Conservation (phyloP, 2,113 vertebrate species). For the Anser brachyrhynchus region DNA sequence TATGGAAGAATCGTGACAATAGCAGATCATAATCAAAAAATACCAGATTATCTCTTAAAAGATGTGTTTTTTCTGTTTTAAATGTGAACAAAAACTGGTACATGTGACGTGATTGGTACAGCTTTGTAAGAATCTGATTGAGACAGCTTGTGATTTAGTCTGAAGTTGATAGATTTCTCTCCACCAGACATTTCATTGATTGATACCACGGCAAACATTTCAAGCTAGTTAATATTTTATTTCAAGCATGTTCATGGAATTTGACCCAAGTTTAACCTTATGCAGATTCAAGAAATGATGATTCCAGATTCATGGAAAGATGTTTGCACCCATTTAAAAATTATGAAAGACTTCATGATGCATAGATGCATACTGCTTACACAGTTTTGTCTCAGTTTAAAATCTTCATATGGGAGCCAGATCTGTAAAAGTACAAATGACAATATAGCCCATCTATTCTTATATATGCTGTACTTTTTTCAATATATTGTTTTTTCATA, state of each 20-base stretch:
- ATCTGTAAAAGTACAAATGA: not conserved
- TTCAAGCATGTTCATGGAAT: not conserved
- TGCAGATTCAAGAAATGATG: not conserved
- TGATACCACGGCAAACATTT: constrained; percentile 26
- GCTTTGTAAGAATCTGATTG: not conserved
- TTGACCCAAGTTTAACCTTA: constrained; percentile 36
- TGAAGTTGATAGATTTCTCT: not conserved
- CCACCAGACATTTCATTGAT: not conserved
- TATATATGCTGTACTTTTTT: not conserved
- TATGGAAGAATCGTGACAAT: not conserved
- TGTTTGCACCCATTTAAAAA: not conserved
- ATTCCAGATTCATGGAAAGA: not conserved
- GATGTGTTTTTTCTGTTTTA: not conserved
- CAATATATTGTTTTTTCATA: not conserved
- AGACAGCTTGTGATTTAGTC: not conserved
- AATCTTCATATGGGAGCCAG: not conserved
- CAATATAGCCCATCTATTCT: not conserved
- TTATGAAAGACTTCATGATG: not conserved
- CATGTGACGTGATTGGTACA: not conserved
- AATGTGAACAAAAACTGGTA: not conserved
- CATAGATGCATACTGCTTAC: not conserved
- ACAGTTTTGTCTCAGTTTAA: not conserved
- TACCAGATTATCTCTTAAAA: not conserved
- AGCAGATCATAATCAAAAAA: not conserved
- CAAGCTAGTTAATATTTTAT: constrained; percentile 51